Evolutionary conservation across 1,140 invertebrate genomes (phyloP), one percentile per base, ranked within the genome.

Genomic region (Venturia canescens): DNA sequence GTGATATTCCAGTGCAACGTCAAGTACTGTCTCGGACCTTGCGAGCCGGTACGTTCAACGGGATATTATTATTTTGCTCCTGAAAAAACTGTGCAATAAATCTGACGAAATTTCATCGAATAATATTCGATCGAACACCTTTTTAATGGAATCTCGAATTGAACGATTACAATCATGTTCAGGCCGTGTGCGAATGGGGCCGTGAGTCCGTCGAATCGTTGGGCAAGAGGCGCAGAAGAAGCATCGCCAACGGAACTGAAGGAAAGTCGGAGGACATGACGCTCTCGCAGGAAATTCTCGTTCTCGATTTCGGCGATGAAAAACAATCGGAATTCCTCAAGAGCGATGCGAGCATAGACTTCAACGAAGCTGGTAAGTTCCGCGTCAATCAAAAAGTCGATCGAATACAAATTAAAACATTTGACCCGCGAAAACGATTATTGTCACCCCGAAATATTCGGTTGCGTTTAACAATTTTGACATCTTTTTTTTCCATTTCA

Each of bases 1-100:
- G 97, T 98, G 63, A 98, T 98, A 88, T 98, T 98, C 95, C 98
- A 98, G 89, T 98, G 98, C 90, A 98, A 98, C 89, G 98, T 98
- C 80, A 98, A 98, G 89, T 98, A 98, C 91, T 98, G 98, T 91
- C 93, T 98, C 69, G 98, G 98, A 90, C 97, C 97, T 79, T 98
- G 98, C 88, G 97, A 98, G 91, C 96, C 97, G 86, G 97, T 97
- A 93, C 94, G 94, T 75, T 53, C 48, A 13, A 44, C 1, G 11
- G 7, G 13, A 11, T 44, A 44, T 44, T 44, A 9, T 44, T 44
- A 44, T 44, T 44, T 44, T 44, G 1, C 11, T 6, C 13, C 1
- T 4, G 7, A 44, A 44, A 93, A 66, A 78, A 81, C 21, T 34
- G 1, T 1, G 1, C 6, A 26, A 26, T 44, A 7, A 70, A 79